Evolutionary conservation across 2,797 vertebrate species (phyloP).

Genomic region (Serranus cabrilla): DNA sequence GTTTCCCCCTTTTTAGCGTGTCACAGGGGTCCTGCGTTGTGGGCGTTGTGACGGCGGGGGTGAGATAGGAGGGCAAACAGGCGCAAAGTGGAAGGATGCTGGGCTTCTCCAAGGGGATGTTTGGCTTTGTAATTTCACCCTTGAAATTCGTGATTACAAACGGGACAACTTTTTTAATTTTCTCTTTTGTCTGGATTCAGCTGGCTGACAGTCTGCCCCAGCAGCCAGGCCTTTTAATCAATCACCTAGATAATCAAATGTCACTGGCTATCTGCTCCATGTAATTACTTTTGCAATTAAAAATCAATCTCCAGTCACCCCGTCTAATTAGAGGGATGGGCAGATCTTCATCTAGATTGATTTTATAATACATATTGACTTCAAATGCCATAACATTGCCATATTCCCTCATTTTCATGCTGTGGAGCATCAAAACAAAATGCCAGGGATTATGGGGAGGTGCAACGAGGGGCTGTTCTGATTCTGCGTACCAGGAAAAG

Average conservation of each 20-base stretch:
- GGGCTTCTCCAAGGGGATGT: conserved; percentile 88
- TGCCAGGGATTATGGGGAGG: conserved; percentile 65
- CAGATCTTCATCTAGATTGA: conserved; percentile 99
- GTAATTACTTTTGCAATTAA: conserved; percentile 99
- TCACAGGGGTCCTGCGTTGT: conserved; percentile 63
- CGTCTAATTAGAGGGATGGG: conserved; percentile 99
- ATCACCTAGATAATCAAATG: conserved; percentile 99
- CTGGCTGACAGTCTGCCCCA: conserved; percentile 95
- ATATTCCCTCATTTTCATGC: conserved; percentile 98
- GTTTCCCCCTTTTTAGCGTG: conserved; percentile 72
- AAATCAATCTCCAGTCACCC: conserved; percentile 99
- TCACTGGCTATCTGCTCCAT: conserved; percentile 99
- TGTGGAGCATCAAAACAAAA: conserved; percentile 82
- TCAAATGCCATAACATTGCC: conserved; percentile 98
- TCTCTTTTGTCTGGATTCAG: conserved; percentile 99
- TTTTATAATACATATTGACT: conserved; percentile 99
- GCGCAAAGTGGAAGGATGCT: conserved; percentile 76
- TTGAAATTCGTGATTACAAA: conserved; percentile 99
- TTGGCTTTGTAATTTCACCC: conserved; percentile 98
- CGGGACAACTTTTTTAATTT: conserved; percentile 99
- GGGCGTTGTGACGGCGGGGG: conserved; percentile 69
- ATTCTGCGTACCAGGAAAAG: conserved; percentile 83
- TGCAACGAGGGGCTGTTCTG: conserved; percentile 62
- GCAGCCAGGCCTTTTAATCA: conserved; percentile 99
- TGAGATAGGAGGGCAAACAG: conserved; percentile 81